phyloP scores from a whole-genome alignment of 2,797 vertebrate genomes.

The Sarcoramphus papa region DNA sequence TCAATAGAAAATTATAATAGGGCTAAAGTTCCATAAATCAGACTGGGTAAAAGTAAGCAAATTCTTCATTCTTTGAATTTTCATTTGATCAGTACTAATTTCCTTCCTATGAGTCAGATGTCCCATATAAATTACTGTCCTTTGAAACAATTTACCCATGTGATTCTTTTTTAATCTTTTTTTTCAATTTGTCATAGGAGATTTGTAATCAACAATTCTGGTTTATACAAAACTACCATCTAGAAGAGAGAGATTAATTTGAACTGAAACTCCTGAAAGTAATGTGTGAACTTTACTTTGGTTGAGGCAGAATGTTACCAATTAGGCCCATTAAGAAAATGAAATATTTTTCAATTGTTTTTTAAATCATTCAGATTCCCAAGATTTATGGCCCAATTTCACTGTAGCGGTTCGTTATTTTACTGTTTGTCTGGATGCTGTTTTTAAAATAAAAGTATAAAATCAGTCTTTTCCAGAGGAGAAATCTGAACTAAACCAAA shows the following conservation, averaged over 20 bases:
- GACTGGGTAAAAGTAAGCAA: background rate
- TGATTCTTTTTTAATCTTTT: background rate
- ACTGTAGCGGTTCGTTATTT: background rate
- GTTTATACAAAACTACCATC: background rate
- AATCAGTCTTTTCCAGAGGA: background rate
- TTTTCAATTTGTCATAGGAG: background rate
- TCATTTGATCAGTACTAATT: background rate
- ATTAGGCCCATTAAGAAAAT: background rate
- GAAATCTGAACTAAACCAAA: background rate
- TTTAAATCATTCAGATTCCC: background rate
- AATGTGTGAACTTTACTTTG: background rate
- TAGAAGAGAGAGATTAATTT: background rate
- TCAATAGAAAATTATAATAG: slow-evolving; percentile 42
- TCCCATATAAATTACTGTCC: background rate
- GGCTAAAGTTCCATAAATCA: background rate
- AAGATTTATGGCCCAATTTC: background rate
- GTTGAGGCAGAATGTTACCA: background rate
- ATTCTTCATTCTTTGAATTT: slow-evolving; percentile 35
- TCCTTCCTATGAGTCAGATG: background rate
- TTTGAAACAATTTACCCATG: background rate
- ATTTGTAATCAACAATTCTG: background rate
- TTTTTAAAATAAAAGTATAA: background rate
- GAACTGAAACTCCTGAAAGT: background rate
- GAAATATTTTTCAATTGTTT: background rate
- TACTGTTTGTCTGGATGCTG: background rate